Evolutionary conservation across 2,797 vertebrate genomes (phyloP).

Genomic region (Aselliscus stoliczkanus): DNA sequence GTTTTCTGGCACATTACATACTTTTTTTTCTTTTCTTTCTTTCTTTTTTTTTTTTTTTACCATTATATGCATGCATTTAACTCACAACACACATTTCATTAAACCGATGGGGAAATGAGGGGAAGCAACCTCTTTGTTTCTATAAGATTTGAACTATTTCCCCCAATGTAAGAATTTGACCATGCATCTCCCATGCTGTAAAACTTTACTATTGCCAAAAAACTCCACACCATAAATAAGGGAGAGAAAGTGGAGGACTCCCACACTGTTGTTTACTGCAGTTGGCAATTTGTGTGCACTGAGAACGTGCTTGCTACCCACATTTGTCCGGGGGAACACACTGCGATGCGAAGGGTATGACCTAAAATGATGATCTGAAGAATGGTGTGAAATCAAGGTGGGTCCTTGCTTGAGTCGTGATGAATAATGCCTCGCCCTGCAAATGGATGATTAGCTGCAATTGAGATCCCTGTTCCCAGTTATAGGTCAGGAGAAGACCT

Average conservation of each 20-base stretch:
- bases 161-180: background rate
- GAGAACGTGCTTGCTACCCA: background rate
- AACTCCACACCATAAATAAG: background rate
- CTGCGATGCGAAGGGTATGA: background rate
- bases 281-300: background rate
- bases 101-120: background rate
- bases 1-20: background rate
- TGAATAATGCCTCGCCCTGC: constrained; percentile 49
- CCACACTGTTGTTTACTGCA: background rate
- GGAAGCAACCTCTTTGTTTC: background rate
- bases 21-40: background rate
- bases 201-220: background rate
- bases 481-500: constrained; percentile 16
- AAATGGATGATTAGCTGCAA: constrained; percentile 30
- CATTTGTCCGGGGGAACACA: background rate
- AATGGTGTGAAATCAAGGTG: background rate
- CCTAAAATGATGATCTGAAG: background rate
- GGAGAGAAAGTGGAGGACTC: background rate
- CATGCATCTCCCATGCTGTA: background rate
- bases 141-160: constrained; percentile 13
- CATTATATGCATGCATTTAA: background rate
- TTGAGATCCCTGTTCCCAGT: background rate
- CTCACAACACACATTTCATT: background rate
- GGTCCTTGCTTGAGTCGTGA: constrained; percentile 7
- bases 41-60: background rate